Conservation (phyloP, 2,113 vertebrate genomes). For the Barbus barbus region DNA sequence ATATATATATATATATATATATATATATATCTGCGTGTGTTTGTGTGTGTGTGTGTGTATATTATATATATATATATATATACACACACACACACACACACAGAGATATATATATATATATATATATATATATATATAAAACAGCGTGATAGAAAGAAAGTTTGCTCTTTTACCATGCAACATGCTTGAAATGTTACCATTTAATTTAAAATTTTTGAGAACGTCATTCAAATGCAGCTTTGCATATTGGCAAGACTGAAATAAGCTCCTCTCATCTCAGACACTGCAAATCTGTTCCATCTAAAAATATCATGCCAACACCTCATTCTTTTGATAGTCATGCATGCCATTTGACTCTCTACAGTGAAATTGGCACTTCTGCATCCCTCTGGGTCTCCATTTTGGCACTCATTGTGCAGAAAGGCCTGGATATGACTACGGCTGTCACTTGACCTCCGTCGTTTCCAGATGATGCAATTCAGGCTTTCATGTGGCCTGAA, state of each 20-base stretch:
- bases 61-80: no score
- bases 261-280: conserved; percentile 24
- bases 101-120: no score
- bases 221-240: conserved; percentile 31
- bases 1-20: no score
- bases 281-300: conserved; percentile 29
- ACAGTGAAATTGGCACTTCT: conserved; percentile 39
- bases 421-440: conserved; percentile 38
- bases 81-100: no score
- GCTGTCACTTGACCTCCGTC: conserved; percentile 48
- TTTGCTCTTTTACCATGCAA: background rate
- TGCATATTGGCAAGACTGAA: conserved; percentile 35
- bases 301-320: conserved; percentile 35
- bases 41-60: no score
- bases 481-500: conserved; percentile 19
- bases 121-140: no score
- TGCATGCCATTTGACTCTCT: conserved; percentile 28
- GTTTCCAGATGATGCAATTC: conserved; percentile 23
- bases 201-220: background rate
- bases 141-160: no score
- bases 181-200: background rate
- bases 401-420: conserved; percentile 25
- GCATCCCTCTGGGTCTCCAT: conserved; percentile 29
- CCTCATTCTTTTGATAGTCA: conserved; percentile 38
- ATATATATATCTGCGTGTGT: no score